phyloP scores from a whole-genome alignment of 2,888 invertebrate species.

The Caradrina clavipalpis region DNA sequence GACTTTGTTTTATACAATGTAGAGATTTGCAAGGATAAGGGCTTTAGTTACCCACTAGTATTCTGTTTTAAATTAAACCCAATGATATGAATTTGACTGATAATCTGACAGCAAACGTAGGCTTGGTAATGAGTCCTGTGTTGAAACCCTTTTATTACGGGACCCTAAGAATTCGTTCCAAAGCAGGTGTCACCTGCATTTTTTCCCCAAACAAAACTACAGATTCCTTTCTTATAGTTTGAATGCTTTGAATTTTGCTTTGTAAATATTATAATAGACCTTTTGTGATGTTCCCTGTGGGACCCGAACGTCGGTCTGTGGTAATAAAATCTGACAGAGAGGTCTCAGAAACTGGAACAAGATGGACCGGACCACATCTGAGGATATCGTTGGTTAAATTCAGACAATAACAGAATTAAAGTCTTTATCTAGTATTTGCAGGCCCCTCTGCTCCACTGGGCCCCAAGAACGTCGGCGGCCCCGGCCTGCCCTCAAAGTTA shows the following conservation, averaged over 20 bases:
- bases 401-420: too few relatives aligned
- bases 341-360: neutral
- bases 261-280: slow-evolving; percentile 16
- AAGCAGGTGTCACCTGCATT: slow-evolving; percentile 39
- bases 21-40: too few relatives aligned
- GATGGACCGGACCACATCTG: neutral
- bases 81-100: too few relatives aligned
- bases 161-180: slow-evolving; percentile 2
- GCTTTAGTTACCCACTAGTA: too few relatives aligned
- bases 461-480: too few relatives aligned
- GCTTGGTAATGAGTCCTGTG: neutral
- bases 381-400: neutral
- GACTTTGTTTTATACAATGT: too few relatives aligned
- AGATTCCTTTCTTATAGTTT: slow-evolving; percentile 3
- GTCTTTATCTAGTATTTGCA: too few relatives aligned
- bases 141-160: neutral
- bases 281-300: slow-evolving; percentile 13
- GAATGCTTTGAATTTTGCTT: slow-evolving; percentile 36
- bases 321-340: neutral
- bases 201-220: slow-evolving; percentile 3
- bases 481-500: too few relatives aligned
- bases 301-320: neutral
- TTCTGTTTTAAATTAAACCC: too few relatives aligned
- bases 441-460: too few relatives aligned
- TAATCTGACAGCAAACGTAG: too few relatives aligned